Base-by-base conservation (phyloP, 2,797 vertebrate genomes). In the Amphiprion clarkii region DNA sequence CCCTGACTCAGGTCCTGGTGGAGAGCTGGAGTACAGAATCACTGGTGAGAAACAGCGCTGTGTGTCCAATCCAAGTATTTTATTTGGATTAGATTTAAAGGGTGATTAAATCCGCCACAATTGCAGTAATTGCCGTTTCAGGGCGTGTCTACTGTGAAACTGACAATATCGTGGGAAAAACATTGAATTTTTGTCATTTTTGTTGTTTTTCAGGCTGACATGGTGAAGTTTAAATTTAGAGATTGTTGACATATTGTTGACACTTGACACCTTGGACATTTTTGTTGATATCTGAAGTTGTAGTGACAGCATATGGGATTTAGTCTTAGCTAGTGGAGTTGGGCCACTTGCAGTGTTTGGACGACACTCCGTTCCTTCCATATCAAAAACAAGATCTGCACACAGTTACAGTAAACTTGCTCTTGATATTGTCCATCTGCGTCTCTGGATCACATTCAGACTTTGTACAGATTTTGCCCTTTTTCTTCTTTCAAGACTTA, bases 11-110 rank as follows among this genome's bases (percentile, higher is more conserved):
- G 97, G 96, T 52, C 92, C 94, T 25, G 97, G 96, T 0, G 98
- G 98, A 40, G 94, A 94, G 52, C 81, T 99, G 73, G 93, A 96
- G 42, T 99, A 99, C 92, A 93, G 57, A 3, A 91, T 99, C 83
- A 88, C 95, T 68, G 97, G 98, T 99, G 87, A 95, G 91, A 71
- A 76, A 40, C 11, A 25, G 5, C 21, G 44, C 52, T 57, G 8
- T 67, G 68, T 69, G 29, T 70, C 13, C 52, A 59, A 54, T 17
- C 71, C 16, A 71, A 75, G 53, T 55, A n/a, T 74, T 68, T 78
- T 59, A 69, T 72, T 63, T 33, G 56, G 27, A 36, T 52, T 60
- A 21, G 36, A 36, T 73, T 71, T 71, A 68, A 63, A 74, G 59
- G 71, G 64, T 5, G 2, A 14, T 73, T 61, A 55, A 48, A 67